These are phyloP conservation scores for Hoplostethus atlanticus DNA, from an alignment of 2,797 vertebrate species.

Conservation along the genomic window DNA sequence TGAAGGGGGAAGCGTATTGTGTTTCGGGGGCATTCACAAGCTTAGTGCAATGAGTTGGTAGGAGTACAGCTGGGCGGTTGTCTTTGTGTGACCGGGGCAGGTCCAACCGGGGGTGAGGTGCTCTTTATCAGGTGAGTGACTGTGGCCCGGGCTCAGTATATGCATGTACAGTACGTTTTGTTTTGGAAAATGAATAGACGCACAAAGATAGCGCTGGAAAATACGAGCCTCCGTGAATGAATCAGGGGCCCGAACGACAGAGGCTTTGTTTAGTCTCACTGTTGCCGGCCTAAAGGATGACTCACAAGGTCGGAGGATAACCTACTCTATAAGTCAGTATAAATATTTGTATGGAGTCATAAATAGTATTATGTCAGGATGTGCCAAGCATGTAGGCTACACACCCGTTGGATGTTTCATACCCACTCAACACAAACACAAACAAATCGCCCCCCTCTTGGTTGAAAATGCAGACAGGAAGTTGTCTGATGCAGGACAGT, in stretches of 20 bases:
- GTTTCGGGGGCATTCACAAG: background rate
- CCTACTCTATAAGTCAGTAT: constrained; percentile 1
- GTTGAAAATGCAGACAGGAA: constrained; percentile 18
- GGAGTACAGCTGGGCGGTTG: background rate
- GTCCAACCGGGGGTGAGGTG: too few relatives aligned
- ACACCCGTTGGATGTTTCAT: constrained; percentile 11
- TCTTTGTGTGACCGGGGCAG: constrained; percentile 8
- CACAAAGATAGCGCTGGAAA: constrained; percentile 12
- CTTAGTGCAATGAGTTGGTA: background rate
- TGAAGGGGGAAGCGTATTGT: background rate
- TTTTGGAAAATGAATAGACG: constrained; percentile 36
- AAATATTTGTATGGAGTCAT: constrained; percentile 54
- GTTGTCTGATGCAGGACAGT: background rate
- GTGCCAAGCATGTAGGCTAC: background rate
- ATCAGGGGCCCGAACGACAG: constrained; percentile 28
- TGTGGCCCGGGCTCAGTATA: background rate
- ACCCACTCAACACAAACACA: background rate
- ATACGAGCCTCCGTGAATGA: constrained; percentile 26
- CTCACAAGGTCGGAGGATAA: constrained; percentile 43
- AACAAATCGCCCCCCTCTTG: background rate
- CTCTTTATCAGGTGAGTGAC: too few relatives aligned
- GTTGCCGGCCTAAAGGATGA: constrained; percentile 41
- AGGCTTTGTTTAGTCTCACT: constrained; percentile 59
- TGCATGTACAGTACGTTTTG: background rate
- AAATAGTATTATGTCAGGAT: constrained; percentile 6